These are phyloP conservation scores for Hippocampus barbouri DNA, from an alignment of 2,113 vertebrate species.

Conservation along the genomic window DNA sequence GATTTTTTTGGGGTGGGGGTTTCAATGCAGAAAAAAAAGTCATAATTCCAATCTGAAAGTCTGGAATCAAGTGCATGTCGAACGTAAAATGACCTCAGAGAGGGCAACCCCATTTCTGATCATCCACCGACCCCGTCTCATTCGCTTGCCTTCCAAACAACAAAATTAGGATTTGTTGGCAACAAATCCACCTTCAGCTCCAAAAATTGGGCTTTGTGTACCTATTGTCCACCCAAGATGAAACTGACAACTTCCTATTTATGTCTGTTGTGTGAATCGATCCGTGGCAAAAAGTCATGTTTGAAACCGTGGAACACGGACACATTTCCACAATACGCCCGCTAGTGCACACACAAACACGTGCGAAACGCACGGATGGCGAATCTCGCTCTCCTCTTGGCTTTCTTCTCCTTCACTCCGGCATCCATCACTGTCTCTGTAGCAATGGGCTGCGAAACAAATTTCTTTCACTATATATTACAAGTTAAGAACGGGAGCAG, in stretches of 20 bases:
- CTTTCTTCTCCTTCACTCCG: slow-evolving; percentile 39
- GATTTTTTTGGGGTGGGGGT: too few relatives aligned
- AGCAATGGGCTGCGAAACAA: slow-evolving; percentile 63
- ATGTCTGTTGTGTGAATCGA: neutral
- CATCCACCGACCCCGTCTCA: too few relatives aligned
- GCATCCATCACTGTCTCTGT: slow-evolving; percentile 65
- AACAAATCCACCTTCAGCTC: too few relatives aligned
- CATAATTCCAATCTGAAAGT: too few relatives aligned
- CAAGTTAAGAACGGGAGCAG: slow-evolving; percentile 64
- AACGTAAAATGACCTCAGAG: too few relatives aligned
- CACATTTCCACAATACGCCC: slow-evolving; percentile 3
- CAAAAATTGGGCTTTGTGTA: neutral
- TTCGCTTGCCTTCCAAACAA: too few relatives aligned
- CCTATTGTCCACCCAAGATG: neutral
- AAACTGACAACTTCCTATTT: neutral
- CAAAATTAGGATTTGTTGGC: too few relatives aligned
- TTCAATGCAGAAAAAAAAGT: too few relatives aligned
- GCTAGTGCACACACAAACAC: neutral
- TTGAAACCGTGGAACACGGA: slow-evolving; percentile 6
- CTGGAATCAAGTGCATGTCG: too few relatives aligned
- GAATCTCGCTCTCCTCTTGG: slow-evolving; percentile 13
- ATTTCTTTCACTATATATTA: slow-evolving; percentile 69
- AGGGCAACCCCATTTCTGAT: too few relatives aligned
- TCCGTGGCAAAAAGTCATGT: neutral
- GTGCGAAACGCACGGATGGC: neutral